Conservation (phyloP, 2,888 invertebrate genomes). For the Plebejus argus region DNA sequence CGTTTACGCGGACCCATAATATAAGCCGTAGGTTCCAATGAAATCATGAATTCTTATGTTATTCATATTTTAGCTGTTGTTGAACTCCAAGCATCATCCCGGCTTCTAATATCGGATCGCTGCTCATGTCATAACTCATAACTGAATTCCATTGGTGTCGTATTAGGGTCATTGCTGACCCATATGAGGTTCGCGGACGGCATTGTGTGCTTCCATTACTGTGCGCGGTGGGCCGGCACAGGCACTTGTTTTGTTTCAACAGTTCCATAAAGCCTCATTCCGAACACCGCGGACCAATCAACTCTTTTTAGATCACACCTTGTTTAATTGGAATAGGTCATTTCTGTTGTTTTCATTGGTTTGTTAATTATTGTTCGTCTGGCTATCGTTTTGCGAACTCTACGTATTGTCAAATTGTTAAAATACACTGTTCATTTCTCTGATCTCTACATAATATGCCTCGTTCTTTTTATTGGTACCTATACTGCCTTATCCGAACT, state of each 20-base stretch:
- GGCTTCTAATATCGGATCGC: no score
- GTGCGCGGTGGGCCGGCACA: slow-evolving; percentile 56
- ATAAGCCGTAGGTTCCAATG: no score
- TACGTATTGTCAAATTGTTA: neutral
- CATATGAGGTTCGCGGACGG: slow-evolving; percentile 41
- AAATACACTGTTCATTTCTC: neutral
- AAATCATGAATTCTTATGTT: no score
- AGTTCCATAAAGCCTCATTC: slow-evolving; percentile 76
- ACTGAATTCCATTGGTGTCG: neutral
- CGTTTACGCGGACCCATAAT: no score
- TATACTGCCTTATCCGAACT: no score
- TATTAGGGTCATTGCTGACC: slow-evolving; percentile 35
- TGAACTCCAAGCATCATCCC: no score
- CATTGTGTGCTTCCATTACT: slow-evolving; percentile 57
- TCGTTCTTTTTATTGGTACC: no score
- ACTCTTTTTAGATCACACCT: slow-evolving; percentile 28
- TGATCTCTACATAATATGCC: no score
- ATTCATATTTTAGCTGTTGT: no score
- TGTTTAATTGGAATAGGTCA: slow-evolving; percentile 25
- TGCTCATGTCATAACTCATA: neutral
- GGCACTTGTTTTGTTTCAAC: slow-evolving; percentile 58
- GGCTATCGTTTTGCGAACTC: neutral
- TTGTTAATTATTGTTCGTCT: neutral
- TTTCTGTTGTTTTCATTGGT: neutral
- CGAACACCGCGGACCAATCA: slow-evolving; percentile 61